Evolutionary conservation across 2,113 vertebrate species (phyloP), one percentile per base, ranked within the genome.

Genomic region (Phalacrocorax pelagicus): DNA sequence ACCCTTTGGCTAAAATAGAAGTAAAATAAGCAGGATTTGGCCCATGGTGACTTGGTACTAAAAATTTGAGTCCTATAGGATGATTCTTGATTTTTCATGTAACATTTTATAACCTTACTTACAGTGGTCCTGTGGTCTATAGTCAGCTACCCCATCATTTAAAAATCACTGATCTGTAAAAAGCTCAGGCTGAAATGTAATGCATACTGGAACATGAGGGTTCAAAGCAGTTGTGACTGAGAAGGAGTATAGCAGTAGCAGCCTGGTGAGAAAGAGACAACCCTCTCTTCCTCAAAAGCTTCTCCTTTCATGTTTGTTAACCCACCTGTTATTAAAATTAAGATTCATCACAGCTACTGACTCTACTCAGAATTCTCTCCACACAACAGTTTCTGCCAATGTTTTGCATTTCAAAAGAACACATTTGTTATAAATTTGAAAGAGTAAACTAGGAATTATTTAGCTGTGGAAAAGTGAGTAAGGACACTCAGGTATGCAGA

Each of bases 371-470:
- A 77, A 36, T 55, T 67, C 63, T 49, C 58, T 34, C 47, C 40
- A 40, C 40, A 55, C 32, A 36, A 34, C 62, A 26, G 30, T 7
- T 88, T 30, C 83, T 86, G 81, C 26, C 42, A 22, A 57, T 62
- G 72, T 4, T 91, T 27, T 62, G 67, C 91, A 67, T 89, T 86
- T 89, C 85, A 75, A 62, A 89, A 46, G 81, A 38, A 70, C 11
- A 8, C 13, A n/a, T 44, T 57, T 58, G 42, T 54, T 49, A 12
- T 10, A 30, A 38, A 77, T 13, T 40, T 21, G 29, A 67, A 54
- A 58, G 44, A 63, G n/a, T n/a, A 46, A 83, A 49, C 8, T 34
- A 30, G 67, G n/a, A 62, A 69, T 63, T 21, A 18, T 13, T 73
- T 73, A 40, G 30, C 26, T 72, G 38, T 54, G 46, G 52, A 75